Evolutionary conservation across 1,140 invertebrate genomes (phyloP), one percentile per base, ranked within the genome.

Genomic region (Macrotrachela quadricornifera): DNA sequence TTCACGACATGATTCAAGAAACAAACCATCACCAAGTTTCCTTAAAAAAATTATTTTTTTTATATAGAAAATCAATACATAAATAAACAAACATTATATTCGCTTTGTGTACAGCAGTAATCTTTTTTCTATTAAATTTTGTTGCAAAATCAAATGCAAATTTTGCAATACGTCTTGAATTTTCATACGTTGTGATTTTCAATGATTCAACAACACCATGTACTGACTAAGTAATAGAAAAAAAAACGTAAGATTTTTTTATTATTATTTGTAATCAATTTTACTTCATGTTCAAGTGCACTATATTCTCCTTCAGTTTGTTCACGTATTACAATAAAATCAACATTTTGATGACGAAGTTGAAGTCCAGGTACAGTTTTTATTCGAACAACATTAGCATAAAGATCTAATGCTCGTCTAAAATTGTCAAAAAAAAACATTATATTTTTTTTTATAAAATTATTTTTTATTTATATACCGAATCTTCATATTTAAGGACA

Each of bases 121-220:
- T 71, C 74, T 94, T 95, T 50, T 71, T 66, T 30, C 90, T 77
- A 57, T 82, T 81, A 69, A 91, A 81, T 66, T 86, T 91, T 8
- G 85, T 83, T 1, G 92, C 92, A 73, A 92, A 97, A 71, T 97
- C 92, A 72, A 99, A 97, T 1, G 92, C 92, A 73, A 96, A 97
- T 70, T 96, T 95, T 10, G 92, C 92, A 62, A 99, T 96, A 56
- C 90, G 77, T 67, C 81, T 78, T 13, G 86, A 92, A 62, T 95
- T 95, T 13, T 75, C 74, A 13, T 78, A 78, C 2, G 92, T 99
- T n/a, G 95, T 82, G 62, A 99, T 95, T 73, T 97, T 97, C 55
- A 97, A 70, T 64, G 87, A 91, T 66, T 99, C 92, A 6, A 97
- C 83, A 30, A 99, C 86, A 18, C 88, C 87, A 17, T 64, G 60